Conservation (phyloP, 2,113 vertebrate species). For the Chionomys nivalis region DNA sequence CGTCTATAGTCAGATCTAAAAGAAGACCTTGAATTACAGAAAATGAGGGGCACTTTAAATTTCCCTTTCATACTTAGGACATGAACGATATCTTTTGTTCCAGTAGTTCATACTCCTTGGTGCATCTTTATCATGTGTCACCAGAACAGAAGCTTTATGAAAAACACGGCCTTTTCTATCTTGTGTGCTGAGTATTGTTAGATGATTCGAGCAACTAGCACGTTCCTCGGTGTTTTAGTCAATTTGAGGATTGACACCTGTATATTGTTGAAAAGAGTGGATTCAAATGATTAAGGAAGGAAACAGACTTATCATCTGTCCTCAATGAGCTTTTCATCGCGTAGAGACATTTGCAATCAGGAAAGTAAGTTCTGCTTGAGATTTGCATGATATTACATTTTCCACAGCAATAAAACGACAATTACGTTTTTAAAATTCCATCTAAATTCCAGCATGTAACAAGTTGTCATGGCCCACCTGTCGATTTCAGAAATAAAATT, state of each 20-base stretch:
- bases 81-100: neutral
- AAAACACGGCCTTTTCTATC: neutral
- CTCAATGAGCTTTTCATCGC: neutral
- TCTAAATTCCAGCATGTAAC: neutral
- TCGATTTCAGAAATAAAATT: neutral
- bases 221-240: neutral
- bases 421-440: neutral
- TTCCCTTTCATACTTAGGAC: neutral
- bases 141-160: neutral
- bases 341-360: neutral
- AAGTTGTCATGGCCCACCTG: neutral
- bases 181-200: neutral
- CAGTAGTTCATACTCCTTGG: neutral
- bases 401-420: neutral
- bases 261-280: neutral
- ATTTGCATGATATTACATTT: neutral
- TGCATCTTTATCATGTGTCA: neutral
- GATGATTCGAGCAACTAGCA: neutral
- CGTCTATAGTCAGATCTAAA: neutral
- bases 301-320: neutral
- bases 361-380: neutral
- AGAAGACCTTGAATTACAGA: neutral
- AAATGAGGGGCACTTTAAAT: neutral
- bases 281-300: neutral
- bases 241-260: neutral